Conservation (phyloP, 2,113 vertebrate genomes). For the Daphoenositta chrysoptera region DNA sequence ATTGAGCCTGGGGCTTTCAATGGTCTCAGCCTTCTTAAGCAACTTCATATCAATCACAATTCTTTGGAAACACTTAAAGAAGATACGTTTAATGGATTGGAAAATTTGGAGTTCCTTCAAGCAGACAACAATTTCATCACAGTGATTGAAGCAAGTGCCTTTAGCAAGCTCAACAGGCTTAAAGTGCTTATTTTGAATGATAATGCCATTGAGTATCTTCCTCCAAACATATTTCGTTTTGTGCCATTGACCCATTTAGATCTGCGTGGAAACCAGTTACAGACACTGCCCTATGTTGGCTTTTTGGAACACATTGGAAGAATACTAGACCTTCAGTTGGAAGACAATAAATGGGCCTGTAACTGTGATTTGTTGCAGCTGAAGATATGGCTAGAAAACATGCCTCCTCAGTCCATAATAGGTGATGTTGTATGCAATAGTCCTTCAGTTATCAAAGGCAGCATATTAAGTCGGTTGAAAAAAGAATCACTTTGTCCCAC, state of each 20-base stretch:
- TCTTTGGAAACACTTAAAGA: conserved; percentile 92
- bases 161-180: conserved; percentile 93
- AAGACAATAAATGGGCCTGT: conserved; percentile 94
- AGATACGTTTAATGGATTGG: conserved; percentile 92
- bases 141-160: conserved; percentile 93
- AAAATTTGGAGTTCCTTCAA: conserved; percentile 95
- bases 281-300: conserved; percentile 92
- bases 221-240: conserved; percentile 93
- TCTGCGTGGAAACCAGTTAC: conserved; percentile 92
- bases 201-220: conserved; percentile 92
- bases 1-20: conserved; percentile 92
- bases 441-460: conserved; percentile 85
- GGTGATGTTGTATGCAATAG: conserved; percentile 88
- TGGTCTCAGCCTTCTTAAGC: conserved; percentile 85
- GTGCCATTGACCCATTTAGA: conserved; percentile 96
- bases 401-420: conserved; percentile 90
- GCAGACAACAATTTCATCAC: conserved; percentile 97
- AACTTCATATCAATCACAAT: conserved; percentile 98
- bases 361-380: conserved; percentile 91
- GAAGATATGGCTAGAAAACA: conserved; percentile 95
- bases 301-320: conserved; percentile 96
- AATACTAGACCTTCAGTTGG: conserved; percentile 91
- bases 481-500: conserved; percentile 86
- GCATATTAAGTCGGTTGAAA: conserved; percentile 84
- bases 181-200: conserved; percentile 98